Percentiles rank a stretch among this genome's conserved stretches.
These are phyloP conservation scores for Alligator sinensis DNA, from an alignment of 2,113 vertebrate genomes.

Conservation along the genomic window DNA sequence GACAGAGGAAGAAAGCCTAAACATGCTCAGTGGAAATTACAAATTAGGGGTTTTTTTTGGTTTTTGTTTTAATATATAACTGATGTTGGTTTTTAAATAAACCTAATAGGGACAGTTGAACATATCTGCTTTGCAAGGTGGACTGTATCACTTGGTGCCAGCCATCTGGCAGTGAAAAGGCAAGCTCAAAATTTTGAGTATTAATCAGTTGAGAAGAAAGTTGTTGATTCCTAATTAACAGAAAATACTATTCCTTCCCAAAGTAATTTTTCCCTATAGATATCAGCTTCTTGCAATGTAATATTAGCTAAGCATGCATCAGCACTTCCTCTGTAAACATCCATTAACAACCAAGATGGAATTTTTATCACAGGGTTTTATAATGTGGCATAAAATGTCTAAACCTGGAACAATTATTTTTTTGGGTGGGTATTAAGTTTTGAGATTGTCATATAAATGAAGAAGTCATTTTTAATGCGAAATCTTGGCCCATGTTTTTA, in stretches of 20 bases:
- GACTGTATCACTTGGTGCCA: rapidly evolving
- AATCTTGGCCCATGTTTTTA: neutral
- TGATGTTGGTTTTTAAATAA: neutral
- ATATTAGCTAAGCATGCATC: neutral
- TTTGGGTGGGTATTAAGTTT: neutral
- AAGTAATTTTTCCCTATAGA: neutral
- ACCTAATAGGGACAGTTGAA: neutral
- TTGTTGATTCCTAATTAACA: neutral
- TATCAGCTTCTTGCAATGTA: neutral
- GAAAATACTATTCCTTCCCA: neutral
- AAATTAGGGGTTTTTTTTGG: neutral
- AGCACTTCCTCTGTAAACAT: neutral
- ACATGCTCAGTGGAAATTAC: rapidly evolving
- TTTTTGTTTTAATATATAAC: neutral
- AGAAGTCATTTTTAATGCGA: neutral
- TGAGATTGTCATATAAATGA: neutral
- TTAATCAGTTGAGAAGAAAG: neutral
- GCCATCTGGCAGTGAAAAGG: neutral
- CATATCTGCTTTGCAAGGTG: neutral
- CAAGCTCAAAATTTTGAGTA: neutral
- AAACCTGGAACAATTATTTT: neutral
- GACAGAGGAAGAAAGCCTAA: neutral
- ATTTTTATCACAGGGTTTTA: neutral
- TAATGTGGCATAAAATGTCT: neutral
- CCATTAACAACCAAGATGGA: neutral